A percentile compares a stretch with the other conserved stretches of the same genome.
Evolutionary conservation across 2,113 vertebrate genomes (phyloP).

Genomic region (Chionis minor): DNA sequence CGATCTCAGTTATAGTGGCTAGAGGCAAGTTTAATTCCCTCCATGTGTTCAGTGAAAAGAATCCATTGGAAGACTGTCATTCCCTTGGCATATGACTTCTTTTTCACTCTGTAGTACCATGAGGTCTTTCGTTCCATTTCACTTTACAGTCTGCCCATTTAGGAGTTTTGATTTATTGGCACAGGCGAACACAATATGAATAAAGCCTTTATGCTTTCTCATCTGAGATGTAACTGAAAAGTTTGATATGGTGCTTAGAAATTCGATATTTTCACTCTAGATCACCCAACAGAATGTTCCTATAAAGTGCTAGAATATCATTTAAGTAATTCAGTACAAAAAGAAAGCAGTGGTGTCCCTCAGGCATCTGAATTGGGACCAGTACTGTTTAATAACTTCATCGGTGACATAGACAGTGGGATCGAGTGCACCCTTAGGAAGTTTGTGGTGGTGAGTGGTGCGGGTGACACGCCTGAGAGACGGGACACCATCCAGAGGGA

Average conservation of each 20-base stretch:
- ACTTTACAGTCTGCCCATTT: slow-evolving; percentile 35
- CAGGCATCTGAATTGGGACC: neutral
- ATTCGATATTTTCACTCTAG: neutral
- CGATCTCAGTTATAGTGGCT: neutral
- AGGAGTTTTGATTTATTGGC: neutral
- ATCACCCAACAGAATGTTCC: neutral
- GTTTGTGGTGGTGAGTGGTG: neutral
- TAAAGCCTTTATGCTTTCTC: slow-evolving; percentile 46
- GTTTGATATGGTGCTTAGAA: neutral
- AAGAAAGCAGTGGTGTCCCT: neutral
- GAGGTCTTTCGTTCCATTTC: slow-evolving; percentile 12
- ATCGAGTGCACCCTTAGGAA: neutral
- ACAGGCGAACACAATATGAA: slow-evolving; percentile 7
- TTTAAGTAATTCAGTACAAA: neutral
- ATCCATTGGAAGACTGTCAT: slow-evolving; percentile 11
- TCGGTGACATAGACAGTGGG: neutral
- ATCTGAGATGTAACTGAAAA: neutral
- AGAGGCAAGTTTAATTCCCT: slow-evolving; percentile 4
- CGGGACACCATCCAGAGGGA: neutral
- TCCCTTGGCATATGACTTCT: slow-evolving; percentile 38
- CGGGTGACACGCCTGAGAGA: neutral
- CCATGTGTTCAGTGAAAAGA: slow-evolving; percentile 24
- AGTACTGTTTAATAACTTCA: neutral
- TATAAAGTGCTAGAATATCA: neutral
- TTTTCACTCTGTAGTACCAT: slow-evolving; percentile 10